Base-by-base conservation (phyloP, 2,888 invertebrate species). In the Torymus auratus region DNA sequence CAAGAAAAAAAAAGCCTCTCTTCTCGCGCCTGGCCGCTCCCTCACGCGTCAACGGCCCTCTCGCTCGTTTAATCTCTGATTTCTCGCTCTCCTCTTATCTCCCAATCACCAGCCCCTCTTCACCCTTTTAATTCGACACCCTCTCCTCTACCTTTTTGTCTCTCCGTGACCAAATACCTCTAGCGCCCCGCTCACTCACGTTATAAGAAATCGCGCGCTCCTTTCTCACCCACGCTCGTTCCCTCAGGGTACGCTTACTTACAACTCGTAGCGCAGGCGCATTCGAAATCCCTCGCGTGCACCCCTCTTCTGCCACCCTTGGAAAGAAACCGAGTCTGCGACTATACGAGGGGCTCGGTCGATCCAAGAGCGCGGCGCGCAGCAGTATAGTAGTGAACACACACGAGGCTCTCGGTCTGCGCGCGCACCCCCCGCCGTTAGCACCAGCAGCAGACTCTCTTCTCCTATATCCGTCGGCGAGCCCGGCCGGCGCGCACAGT, bases 371-470 rank as follows among this genome's bases (percentile, higher is more conserved):
- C n/a, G n/a, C n/a, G n/a, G 41, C 56, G 41, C 56, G 50, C 67
- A 17, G 13, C 65, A 20, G 41, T 41, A 41, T 41, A 41, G 41
- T 10, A 41, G 7, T 20, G 20, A 20, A 41, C 41, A 41, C 41
- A 41, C 41, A 7, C 41, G 64, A 71, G 77, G 62, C 14, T 58
- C 85, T 72, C 61, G 84, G 82, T 52, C 53, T 7, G 23, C 7
- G 5, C n/a, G 4, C 41, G 4, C 12, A 17, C 62, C 62, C 14
- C 23, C 50, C 41, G 41, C 41, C 41, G 41, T 41, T 41, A 41
- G 41, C 41, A n/a, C n/a, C n/a, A 41, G 41, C 41, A 41, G 41
- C 41, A 41, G 7, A 41, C 41, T 41, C 41, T 41, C 68, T 14
- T 55, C 50, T 20, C n/a, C 72, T 15, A 50, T 15, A 28, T 14